Base-by-base conservation (phyloP, 2,888 invertebrate genomes). In the Willowsia nigromaculata region DNA sequence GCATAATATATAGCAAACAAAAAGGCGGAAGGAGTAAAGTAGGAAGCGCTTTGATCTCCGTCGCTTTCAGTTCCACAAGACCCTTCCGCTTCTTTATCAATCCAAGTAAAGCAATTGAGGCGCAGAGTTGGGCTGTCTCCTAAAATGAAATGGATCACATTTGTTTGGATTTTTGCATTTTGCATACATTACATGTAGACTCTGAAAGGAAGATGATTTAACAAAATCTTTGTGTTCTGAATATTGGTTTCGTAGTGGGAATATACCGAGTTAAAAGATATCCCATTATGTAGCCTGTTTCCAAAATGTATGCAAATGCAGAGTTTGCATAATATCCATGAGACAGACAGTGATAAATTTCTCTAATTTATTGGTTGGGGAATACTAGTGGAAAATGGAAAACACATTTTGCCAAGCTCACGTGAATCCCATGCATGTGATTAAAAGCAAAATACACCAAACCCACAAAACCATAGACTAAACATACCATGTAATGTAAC, bases 41-140 rank as follows among this genome's bases (percentile, higher is more conserved):
- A 53, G 78, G 78, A 78, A 78, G 50, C 53, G 78, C 78, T 53
- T 78, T 78, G 78, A 78, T 78, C 78, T 76, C 15, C 37, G 1
- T 33, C 40, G 15, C 40, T 68, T 68, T 33, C 68, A 37, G 0
- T 37, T 15, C 62, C 53, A 53, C 1, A 50, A 50, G 13, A 53
- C 2, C 53, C 53, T 62, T 30, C 62, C 62, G 1, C 33, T 62
- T 22, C 43, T 25, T 25, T 25, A 22, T 25, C 6, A 53, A 18
- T 6, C 6, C 43, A 18, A 2, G 9, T 50, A 53, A 53, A 7
- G 13, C 3, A 18, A 7, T 7, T 18, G n/a, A 53, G 22, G 6
- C 53, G 18, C 3, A 13, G 6, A n/a, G n/a, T n/a, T n/a, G n/a
- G n/a, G n/a, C n/a, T n/a, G n/a, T n/a, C n/a, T n/a, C n/a, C n/a